A percentile compares a stretch with the other conserved stretches of the same genome.
These are phyloP conservation scores for Bilobella aurantiaca DNA, from an alignment of 1,140 invertebrate genomes.

Conservation along the genomic window DNA sequence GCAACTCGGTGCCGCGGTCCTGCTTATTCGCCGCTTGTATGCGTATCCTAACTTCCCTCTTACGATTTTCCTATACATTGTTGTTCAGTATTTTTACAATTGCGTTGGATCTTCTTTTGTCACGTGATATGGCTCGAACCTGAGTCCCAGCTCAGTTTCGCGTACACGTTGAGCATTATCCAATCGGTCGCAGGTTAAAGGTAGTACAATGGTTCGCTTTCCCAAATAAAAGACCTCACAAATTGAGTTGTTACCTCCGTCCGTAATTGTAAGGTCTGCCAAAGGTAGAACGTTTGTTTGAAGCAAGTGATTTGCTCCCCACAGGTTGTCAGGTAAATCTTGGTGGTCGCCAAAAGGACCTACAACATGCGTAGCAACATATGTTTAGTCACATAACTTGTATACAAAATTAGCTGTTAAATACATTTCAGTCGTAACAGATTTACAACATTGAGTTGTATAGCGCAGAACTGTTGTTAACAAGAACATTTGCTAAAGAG, in stretches of 20 bases:
- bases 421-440: too few species aligned
- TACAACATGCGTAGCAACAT: too few species aligned
- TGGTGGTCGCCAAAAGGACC: not conserved
- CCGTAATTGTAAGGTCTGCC: not conserved
- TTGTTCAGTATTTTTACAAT: not conserved
- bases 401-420: too few species aligned
- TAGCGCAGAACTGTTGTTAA: too few species aligned
- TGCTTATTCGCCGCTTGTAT: not conserved
- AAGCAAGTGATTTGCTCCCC: not conserved
- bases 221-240: not conserved
- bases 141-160: not conserved
- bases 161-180: constrained; percentile 3
- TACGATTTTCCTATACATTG: not conserved
- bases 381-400: too few species aligned
- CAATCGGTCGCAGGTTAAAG: not conserved
- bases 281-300: not conserved
- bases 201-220: not conserved
- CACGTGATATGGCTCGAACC: not conserved
- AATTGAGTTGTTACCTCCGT: constrained; percentile 4
- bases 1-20: not conserved
- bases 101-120: not conserved
- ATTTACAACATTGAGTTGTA: too few species aligned
- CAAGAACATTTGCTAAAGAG: too few species aligned
- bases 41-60: not conserved
- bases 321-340: not conserved